Conservation (phyloP, 2,888 invertebrate genomes). For the Dromius quadrimaculatus region DNA sequence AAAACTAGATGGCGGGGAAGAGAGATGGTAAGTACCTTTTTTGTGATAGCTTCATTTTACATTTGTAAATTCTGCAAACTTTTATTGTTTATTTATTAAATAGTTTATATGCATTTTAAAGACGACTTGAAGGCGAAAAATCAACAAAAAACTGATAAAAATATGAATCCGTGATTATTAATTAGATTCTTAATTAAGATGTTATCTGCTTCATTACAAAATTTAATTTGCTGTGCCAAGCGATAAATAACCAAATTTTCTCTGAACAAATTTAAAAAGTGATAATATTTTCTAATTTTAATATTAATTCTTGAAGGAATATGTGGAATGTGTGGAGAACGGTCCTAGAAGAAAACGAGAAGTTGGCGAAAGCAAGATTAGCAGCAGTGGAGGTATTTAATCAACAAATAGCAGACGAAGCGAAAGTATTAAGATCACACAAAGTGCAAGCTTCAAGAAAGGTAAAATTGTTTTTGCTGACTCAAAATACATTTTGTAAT, state of each 20-base stretch:
- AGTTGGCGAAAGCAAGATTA: constrained; percentile 88
- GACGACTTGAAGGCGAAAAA: no score
- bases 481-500: constrained; percentile 1
- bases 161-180: background rate
- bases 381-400: constrained; percentile 96
- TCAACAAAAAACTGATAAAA: background rate
- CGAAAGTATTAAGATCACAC: constrained; percentile 85
- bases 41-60: no score
- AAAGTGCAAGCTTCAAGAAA: constrained; percentile 87
- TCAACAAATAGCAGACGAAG: constrained; percentile 94
- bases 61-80: no score
- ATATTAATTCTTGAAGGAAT: constrained; percentile 83
- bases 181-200: no score
- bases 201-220: no score
- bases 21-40: constrained; percentile 80
- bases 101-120: no score
- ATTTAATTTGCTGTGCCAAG: no score
- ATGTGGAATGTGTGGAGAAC: constrained; percentile 99
- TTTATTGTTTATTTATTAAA: background rate
- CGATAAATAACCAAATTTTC: no score
- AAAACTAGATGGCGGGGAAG: constrained; percentile 89
- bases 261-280: no score
- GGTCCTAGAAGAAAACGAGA: constrained; percentile 94
- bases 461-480: constrained; percentile 65
- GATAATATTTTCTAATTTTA: no score